Evolutionary conservation across 1,140 invertebrate genomes (phyloP), one percentile per base, ranked within the genome.

Genomic region (Fopius arisanus): DNA sequence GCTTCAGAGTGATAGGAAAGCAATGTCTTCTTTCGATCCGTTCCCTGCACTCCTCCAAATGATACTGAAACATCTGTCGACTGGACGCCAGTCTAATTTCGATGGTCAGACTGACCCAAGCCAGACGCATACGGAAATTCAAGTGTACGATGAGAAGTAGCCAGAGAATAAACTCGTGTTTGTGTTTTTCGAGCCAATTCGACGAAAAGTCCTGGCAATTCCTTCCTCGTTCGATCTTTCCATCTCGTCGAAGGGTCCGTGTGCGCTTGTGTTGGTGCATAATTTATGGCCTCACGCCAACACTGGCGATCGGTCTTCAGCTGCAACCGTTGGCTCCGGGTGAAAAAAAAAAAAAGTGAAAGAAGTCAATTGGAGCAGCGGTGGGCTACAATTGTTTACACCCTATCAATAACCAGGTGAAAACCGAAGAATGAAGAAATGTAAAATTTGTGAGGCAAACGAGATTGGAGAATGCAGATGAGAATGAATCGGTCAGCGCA

Each of bases 21-120:
- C 41, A 48, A 66, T 70, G 65, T 59, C 54, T 26, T 59, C 54
- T 21, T 59, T 10, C 19, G 3, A 7, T 26, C 2, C 54, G 23
- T 59, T 19, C 16, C 4, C 19, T 23, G 9, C 54, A 59, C 54
- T 59, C 54, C 26, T 26, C 7, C 5, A 23, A 59, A 59, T 59
- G 16, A 59, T 26, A 21, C 21, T 59, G 43, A 21, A 51, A 54
- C 23, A 78, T 79, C 76, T 80, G 79, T 79, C 79, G 75, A 41
- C 31, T 40, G 14, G 67, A 66, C 66, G 62, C 37, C 59, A 28
- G 77, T 74, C 75, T 79, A 79, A 81, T 80, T 79, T 79, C 76
- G 59, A 23, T 78, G 74, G 71, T 73, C 71, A 77, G 73, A 71
- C 73, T 77, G 75, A 19, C 73, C 79, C 76, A n/a, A 48, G 7